Conservation (phyloP, 1,140 invertebrate genomes). For the Drosophila carrolli region DNA sequence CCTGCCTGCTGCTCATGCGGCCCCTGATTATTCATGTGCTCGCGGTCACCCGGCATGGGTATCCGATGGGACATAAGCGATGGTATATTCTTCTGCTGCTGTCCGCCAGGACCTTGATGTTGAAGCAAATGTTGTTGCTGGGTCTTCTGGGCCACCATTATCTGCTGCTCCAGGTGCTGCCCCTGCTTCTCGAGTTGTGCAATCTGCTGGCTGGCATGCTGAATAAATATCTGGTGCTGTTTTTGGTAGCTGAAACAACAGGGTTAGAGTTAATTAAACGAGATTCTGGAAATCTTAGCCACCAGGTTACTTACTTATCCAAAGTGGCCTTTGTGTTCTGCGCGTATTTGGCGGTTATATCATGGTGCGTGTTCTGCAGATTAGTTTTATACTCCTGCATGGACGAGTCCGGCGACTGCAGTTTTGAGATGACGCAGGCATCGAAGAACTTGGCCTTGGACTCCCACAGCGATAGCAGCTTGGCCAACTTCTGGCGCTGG, state of each 20-base stretch:
- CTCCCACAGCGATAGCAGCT: conserved; percentile 97
- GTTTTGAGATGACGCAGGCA: conserved; percentile 92
- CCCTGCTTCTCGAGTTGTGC: conserved; percentile 93
- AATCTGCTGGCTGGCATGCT: conserved; percentile 95
- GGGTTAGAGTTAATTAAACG: background rate
- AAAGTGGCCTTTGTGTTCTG: conserved; percentile 91
- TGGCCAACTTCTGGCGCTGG: conserved; percentile 95
- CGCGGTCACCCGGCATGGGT: conserved; percentile 54
- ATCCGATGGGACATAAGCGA: conserved; percentile 67
- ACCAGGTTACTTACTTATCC: conserved; percentile 86
- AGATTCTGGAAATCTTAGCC: background rate
- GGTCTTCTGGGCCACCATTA: conserved; percentile 77
- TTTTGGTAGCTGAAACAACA: conserved; percentile 89
- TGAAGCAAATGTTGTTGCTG: conserved; percentile 37
- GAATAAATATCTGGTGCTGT: conserved; percentile 97
- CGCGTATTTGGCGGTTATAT: conserved; percentile 90
- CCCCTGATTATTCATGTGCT: conserved; percentile 54
- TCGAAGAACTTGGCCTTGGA: conserved; percentile 98
- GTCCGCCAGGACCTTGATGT: conserved; percentile 31
- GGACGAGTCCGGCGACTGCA: conserved; percentile 91
- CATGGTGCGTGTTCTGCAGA: conserved; percentile 91
- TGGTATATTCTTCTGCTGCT: conserved; percentile 60
- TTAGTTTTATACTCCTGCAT: conserved; percentile 94
- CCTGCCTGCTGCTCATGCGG: conserved; percentile 44
- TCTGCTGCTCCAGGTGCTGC: conserved; percentile 89